Evolutionary conservation across 2,797 vertebrate species (phyloP).

Genomic region (Squalus acanthias): DNA sequence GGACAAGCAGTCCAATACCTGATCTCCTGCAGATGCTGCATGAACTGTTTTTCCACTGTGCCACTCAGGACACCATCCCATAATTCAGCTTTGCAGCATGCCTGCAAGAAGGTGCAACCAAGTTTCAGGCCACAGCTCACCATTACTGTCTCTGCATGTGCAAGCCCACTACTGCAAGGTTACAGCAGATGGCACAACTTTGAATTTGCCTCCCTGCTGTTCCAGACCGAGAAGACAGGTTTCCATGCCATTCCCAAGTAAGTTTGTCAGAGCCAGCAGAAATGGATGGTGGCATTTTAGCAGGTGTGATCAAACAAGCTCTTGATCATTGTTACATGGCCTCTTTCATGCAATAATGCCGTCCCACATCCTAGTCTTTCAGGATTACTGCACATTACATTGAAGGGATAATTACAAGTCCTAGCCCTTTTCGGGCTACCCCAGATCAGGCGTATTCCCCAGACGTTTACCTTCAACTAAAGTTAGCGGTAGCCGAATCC

Average conservation of each 20-base stretch:
- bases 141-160: neutral
- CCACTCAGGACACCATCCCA: neutral
- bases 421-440: too few species aligned
- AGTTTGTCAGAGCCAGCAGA: neutral
- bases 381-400: neutral
- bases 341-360: neutral
- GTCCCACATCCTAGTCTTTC: neutral
- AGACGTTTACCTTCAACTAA: too few species aligned
- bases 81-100: neutral
- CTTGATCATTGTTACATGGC: neutral
- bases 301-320: neutral
- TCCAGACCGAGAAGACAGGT: neutral
- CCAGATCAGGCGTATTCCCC: too few species aligned
- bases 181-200: neutral
- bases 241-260: neutral
- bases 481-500: too few species aligned
- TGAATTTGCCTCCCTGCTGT: neutral
- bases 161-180: neutral
- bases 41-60: neutral
- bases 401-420: too few species aligned
- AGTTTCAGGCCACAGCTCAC: neutral
- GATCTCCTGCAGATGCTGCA: neutral
- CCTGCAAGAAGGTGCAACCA: neutral
- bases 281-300: neutral
- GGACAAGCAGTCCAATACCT: neutral